Base-by-base conservation (phyloP, 2,797 vertebrate genomes). In the Gadopsis bispinosus region DNA sequence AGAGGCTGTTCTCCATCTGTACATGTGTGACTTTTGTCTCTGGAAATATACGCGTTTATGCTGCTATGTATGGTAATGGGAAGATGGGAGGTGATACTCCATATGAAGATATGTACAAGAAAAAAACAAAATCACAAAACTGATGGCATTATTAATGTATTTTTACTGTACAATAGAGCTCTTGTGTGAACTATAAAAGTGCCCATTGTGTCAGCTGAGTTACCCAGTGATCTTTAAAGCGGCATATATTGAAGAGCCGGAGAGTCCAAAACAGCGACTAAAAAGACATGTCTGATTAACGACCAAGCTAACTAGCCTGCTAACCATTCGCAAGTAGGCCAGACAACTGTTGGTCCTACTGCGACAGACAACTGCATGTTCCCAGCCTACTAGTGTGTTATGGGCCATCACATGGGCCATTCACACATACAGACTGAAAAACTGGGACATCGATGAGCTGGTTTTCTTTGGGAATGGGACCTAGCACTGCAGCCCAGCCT, bases 1-100 rank as follows among this genome's bases (percentile, higher is more conserved):
- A 60, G 65, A 85, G 69, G 66, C 60, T 64, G 68, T 79, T 60
- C 39, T 77, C 74, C 19, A 3, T 79, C 77, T 76, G 62, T 74
- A 69, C 54, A 75, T 75, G 70, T 77, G 83, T 56, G 76, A 73
- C 68, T 78, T 61, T 47, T 71, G 33, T 69, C 16, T 73, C 16
- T 39, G 17, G 11, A 37, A 73, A 43, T n/a, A 7, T 50, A 4
- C 0, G 5, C 22, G 60, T 58, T 48, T 54, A 13, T 11, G 10
- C 26, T 67, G 55, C 1, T 33, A 31, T 65, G 16, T 61, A 47
- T 72, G 50, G 43, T 20, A 7, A 68, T 14, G 37, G 20, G 62
- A 8, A 51, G 58, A 29, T 41, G 50, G 35, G 22, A 50, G 37
- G 14, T 29, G n/a, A 37, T 59, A 50, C 48, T 60, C 35, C 13